phyloP scores from a whole-genome alignment of 2,113 vertebrate species.

The Uria lomvia region DNA sequence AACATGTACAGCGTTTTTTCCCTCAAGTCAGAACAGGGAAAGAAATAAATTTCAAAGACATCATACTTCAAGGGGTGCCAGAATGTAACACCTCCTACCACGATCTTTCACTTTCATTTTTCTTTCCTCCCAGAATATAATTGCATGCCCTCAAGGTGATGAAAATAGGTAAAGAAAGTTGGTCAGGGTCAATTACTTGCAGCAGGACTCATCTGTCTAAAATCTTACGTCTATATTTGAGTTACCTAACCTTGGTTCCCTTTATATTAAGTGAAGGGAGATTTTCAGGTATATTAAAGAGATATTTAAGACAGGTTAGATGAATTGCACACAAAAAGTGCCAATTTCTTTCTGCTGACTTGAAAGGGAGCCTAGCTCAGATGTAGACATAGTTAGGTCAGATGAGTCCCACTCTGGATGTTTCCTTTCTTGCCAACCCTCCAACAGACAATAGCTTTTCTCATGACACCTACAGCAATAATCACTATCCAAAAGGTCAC shows the following conservation, averaged over 20 bases:
- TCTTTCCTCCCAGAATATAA: not conserved
- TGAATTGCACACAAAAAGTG: not conserved
- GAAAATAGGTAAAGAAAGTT: not conserved
- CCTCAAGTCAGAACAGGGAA: not conserved
- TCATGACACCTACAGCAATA: not conserved
- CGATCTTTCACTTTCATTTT: constrained; percentile 1
- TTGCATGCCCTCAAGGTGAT: not conserved
- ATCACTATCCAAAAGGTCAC: not conserved
- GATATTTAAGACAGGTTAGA: not conserved
- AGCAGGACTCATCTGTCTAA: not conserved
- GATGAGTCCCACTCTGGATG: not conserved
- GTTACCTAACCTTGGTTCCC: not conserved
- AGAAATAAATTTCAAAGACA: not conserved
- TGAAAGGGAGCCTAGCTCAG: not conserved
- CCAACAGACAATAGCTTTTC: not conserved
- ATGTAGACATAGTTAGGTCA: not conserved
- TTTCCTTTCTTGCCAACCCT: not conserved
- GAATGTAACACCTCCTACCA: not conserved
- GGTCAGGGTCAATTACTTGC: not conserved
- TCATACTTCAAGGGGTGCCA: not conserved
- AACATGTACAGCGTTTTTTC: not conserved
- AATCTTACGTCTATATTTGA: not conserved
- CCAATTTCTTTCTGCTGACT: not conserved
- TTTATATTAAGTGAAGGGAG: not conserved
- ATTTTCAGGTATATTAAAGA: not conserved